These are phyloP conservation scores for Hypanus sabinus DNA, from an alignment of 2,113 vertebrate genomes.

Conservation along the genomic window DNA sequence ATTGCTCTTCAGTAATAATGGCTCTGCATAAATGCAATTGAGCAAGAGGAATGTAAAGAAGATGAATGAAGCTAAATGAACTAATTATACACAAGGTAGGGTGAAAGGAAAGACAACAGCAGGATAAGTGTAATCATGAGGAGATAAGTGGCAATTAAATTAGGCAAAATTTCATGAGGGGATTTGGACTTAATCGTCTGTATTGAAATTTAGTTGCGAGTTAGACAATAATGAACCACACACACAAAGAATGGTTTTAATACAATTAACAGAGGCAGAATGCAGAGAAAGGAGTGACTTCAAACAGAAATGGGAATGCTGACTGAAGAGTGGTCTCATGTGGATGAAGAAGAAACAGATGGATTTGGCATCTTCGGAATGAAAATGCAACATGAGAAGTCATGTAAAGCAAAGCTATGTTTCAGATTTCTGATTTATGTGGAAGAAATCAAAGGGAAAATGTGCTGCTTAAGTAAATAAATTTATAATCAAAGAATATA, in stretches of 20 bases:
- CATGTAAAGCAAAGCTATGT: background rate
- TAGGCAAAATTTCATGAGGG: background rate
- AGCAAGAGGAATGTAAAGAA: background rate
- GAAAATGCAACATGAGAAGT: background rate
- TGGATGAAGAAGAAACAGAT: background rate
- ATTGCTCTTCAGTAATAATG: background rate
- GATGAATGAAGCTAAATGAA: background rate
- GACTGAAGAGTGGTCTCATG: background rate
- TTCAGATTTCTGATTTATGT: background rate
- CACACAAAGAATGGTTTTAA: background rate
- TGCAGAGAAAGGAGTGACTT: background rate
- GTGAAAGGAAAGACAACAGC: background rate
- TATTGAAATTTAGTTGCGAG: background rate
- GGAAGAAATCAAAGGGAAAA: background rate
- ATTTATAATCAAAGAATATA: too few species aligned
- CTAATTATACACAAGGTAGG: background rate
- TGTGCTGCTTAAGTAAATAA: background rate
- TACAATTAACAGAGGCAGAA: background rate
- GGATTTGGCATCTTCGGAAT: background rate
- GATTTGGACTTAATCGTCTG: background rate
- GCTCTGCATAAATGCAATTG: background rate
- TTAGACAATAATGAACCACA: background rate
- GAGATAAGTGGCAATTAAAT: background rate
- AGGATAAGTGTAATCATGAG: background rate
- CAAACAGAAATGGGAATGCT: background rate